A percentile compares a stretch with the other conserved stretches of the same genome.
These are phyloP conservation scores for Campylomormyrus numenius DNA, from an alignment of 2,113 vertebrate genomes.

Conservation along the genomic window DNA sequence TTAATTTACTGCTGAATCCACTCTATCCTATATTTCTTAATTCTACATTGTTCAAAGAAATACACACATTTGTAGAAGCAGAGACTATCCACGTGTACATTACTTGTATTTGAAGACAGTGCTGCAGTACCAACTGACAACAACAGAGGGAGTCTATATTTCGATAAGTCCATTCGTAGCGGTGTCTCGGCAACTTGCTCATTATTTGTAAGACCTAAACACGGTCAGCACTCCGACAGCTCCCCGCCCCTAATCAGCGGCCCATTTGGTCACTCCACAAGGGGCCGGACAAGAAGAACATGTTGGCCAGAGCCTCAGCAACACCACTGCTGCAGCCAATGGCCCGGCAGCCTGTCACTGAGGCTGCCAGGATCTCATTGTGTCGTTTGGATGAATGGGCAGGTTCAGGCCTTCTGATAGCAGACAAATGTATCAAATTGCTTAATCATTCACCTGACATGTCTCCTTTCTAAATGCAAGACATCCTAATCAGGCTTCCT, in stretches of 20 bases:
- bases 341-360: neutral
- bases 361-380: neutral
- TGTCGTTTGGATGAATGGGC: slow-evolving; percentile 15
- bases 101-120: neutral
- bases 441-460: slow-evolving; percentile 1
- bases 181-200: neutral
- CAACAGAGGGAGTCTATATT: neutral
- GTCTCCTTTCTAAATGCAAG: neutral
- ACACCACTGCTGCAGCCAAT: neutral
- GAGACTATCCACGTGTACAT: neutral
- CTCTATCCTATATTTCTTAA: neutral
- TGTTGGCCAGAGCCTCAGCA: neutral
- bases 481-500: neutral
- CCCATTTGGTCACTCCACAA: slow-evolving; percentile 2
- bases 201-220: neutral
- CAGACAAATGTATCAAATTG: slow-evolving; percentile 1
- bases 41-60: neutral
- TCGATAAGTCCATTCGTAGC: neutral
- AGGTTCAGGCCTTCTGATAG: slow-evolving; percentile 19
- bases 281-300: neutral
- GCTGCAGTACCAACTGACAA: neutral
- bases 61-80: neutral
- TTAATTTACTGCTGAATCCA: neutral
- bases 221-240: neutral
- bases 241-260: neutral